These are phyloP conservation scores for Canis aureus DNA, from an alignment of 2,113 vertebrate genomes.

Conservation along the genomic window DNA sequence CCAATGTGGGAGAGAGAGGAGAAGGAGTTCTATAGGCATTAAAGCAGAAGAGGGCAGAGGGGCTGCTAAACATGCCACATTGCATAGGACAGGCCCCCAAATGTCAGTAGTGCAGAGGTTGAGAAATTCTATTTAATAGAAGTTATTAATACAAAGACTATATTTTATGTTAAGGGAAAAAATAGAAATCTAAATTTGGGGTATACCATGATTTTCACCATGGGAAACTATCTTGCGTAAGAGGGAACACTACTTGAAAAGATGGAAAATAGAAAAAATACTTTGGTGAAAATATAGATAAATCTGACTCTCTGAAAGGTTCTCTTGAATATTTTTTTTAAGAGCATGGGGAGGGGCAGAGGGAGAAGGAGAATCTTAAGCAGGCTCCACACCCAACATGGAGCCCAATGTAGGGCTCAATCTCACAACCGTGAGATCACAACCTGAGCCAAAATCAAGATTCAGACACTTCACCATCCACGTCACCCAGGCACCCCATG, in stretches of 20 bases:
- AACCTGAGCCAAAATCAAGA: not conserved
- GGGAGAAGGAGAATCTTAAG: not conserved
- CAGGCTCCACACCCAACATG: not conserved
- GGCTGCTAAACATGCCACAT: not conserved
- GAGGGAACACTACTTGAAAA: not conserved
- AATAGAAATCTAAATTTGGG: not conserved
- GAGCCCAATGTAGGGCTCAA: not conserved
- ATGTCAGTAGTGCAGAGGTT: not conserved
- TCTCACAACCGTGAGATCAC: not conserved
- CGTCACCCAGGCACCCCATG: not conserved
- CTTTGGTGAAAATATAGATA: not conserved
- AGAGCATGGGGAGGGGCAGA: not conserved
- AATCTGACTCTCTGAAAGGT: conserved; percentile 18
- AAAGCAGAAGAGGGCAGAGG: not conserved
- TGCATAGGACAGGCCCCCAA: not conserved
- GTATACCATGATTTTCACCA: not conserved
- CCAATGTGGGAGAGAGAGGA: not conserved
- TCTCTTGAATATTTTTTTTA: not conserved
- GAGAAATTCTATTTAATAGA: not conserved
- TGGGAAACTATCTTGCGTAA: not conserved
- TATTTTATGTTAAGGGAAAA: not conserved
- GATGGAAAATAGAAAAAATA: not conserved
- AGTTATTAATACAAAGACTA: not conserved
- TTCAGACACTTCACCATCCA: not conserved
- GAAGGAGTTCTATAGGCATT: not conserved